Percentiles rank a stretch among this genome's conserved stretches.
Evolutionary conservation across 2,888 invertebrate genomes (phyloP).

Genomic region (Apotomis turbidana): DNA sequence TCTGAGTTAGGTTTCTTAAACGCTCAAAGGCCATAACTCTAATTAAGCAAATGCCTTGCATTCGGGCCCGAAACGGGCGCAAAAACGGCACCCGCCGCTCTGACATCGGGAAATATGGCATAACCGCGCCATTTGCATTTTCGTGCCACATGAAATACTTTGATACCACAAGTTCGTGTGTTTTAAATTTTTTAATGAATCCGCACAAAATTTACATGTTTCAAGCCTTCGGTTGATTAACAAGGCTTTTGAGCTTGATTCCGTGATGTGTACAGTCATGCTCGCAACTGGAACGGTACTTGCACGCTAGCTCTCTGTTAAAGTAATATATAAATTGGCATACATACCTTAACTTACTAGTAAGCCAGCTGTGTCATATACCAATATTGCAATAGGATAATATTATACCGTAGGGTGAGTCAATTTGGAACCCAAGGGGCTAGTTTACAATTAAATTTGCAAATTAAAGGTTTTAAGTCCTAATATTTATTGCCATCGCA

Average conservation of each 20-base stretch:
- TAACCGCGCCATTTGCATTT: constrained; percentile 71
- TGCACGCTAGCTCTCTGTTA: neutral
- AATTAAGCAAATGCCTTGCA: constrained; percentile 45
- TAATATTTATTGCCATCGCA: too few species aligned
- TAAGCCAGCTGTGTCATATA: too few species aligned
- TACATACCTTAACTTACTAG: too few species aligned
- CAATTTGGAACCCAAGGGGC: too few species aligned
- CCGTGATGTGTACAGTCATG: constrained; percentile 37
- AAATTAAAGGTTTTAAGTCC: too few species aligned
- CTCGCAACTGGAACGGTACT: constrained; percentile 17
- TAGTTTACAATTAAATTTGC: too few species aligned
- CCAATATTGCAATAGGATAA: too few species aligned
- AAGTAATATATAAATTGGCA: neutral
- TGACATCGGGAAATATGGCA: constrained; percentile 70
- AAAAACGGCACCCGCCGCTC: constrained; percentile 61
- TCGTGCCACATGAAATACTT: constrained; percentile 76
- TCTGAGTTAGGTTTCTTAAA: constrained; percentile 7
- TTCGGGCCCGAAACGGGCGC: constrained; percentile 42
- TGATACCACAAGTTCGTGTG: constrained; percentile 60
- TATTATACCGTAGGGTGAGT: too few species aligned
- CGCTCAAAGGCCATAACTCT: constrained; percentile 42
- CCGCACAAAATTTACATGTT: constrained; percentile 69
- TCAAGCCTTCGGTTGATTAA: constrained; percentile 46
- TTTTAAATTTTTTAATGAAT: constrained; percentile 74
- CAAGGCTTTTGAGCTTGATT: constrained; percentile 28